Conservation (phyloP, 2,888 invertebrate genomes). For the Tetramorium bicarinatum region DNA sequence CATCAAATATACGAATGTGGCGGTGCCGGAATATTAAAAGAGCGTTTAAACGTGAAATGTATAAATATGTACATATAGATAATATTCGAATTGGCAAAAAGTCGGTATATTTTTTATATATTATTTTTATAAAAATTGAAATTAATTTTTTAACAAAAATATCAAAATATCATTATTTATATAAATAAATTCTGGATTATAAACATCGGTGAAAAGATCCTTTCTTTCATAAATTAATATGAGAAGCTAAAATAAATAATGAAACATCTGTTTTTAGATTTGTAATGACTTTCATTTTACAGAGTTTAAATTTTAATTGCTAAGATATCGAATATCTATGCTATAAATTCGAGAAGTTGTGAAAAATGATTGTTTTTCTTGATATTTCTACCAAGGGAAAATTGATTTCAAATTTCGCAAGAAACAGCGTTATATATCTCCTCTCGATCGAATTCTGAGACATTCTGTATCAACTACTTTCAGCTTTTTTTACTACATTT, state of each 20-base stretch:
- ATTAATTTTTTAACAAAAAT: neutral
- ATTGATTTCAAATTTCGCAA: constrained; percentile 14
- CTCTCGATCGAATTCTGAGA: neutral
- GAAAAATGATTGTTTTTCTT: constrained; percentile 21
- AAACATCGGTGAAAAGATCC: neutral
- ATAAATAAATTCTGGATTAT: neutral
- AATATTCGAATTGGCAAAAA: neutral
- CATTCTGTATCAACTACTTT: constrained; percentile 13
- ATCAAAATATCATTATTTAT: neutral
- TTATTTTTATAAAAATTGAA: neutral
- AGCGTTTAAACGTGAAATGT: constrained; percentile 1
- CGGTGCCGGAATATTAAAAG: constrained; percentile 21
- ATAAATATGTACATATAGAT: constrained; percentile 4
- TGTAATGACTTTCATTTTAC: neutral
- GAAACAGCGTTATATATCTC: neutral
- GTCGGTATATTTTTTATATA: neutral
- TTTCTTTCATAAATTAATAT: neutral
- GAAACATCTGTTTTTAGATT: neutral
- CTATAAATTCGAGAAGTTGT: neutral
- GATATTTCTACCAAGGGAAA: constrained; percentile 1
- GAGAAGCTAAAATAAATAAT: neutral
- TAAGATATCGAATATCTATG: neutral
- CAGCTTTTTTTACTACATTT: constrained; percentile 36
- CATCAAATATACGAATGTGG: constrained; percentile 20
- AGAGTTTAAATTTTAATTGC: neutral